Evolutionary conservation across 2,888 invertebrate species (phyloP).

Genomic region (Andricus quercusramuli): DNA sequence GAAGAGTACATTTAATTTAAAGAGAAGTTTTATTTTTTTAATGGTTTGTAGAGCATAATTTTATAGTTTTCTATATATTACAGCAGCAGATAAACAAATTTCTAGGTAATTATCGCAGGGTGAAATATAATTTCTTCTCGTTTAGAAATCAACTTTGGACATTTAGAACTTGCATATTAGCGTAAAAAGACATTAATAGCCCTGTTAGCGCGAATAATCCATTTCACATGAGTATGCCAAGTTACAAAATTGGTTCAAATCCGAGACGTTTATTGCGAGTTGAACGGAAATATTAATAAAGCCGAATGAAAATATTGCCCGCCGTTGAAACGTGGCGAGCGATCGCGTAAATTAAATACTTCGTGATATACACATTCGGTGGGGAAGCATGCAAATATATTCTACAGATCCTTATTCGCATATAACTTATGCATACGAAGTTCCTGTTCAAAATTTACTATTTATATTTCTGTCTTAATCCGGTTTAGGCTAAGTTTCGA

Average conservation of each 20-base stretch:
- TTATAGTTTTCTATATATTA: not conserved
- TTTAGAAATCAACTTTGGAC: not conserved
- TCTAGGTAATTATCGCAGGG: not conserved
- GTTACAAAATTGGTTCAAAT: slow-evolving; percentile 35
- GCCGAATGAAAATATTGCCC: slow-evolving; percentile 33
- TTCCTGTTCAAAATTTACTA: slow-evolving; percentile 6
- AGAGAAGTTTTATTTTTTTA: not conserved
- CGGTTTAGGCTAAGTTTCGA: not conserved
- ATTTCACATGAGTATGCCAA: slow-evolving; percentile 9
- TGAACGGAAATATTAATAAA: slow-evolving; percentile 34
- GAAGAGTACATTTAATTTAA: not conserved
- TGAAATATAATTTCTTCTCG: not conserved
- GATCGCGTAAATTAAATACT: slow-evolving; percentile 39
- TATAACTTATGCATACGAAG: not conserved
- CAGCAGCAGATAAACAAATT: not conserved
- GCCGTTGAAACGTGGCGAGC: slow-evolving; percentile 21
- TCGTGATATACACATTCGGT: slow-evolving; percentile 33
- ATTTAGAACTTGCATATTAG: not conserved
- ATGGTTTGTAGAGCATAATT: not conserved
- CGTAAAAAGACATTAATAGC: not conserved
- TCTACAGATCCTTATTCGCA: slow-evolving; percentile 2
- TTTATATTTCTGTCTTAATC: slow-evolving; percentile 2
- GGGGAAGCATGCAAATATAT: slow-evolving; percentile 24
- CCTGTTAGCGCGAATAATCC: not conserved
- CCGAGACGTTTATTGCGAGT: slow-evolving; percentile 32